phyloP scores from a whole-genome alignment of 2,888 invertebrate genomes.

The Spialia ferax region DNA sequence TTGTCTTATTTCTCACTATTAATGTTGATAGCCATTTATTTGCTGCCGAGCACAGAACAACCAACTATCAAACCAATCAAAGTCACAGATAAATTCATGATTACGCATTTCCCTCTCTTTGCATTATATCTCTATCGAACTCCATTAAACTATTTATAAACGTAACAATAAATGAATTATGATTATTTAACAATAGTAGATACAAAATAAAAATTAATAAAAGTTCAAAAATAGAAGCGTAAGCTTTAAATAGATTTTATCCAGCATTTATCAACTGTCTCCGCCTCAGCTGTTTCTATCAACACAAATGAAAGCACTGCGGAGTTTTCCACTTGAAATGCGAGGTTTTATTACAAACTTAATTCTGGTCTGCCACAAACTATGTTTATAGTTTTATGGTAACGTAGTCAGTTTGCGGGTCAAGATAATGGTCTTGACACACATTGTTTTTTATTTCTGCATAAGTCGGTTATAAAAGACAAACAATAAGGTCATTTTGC shows the following conservation, averaged over 20 bases:
- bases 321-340: constrained; percentile 33
- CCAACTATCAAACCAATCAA: too few relatives aligned
- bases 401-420: constrained; percentile 9
- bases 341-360: constrained; percentile 28
- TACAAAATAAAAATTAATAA: neutral
- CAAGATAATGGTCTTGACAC: constrained; percentile 20
- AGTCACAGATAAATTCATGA: too few relatives aligned
- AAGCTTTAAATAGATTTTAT: constrained; percentile 20
- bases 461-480: constrained; percentile 12
- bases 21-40: too few relatives aligned
- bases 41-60: too few relatives aligned
- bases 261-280: constrained; percentile 34
- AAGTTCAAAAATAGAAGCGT: neutral
- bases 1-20: too few relatives aligned
- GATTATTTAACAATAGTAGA: neutral
- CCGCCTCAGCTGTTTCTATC: constrained; percentile 21
- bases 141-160: too few relatives aligned
- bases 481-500: constrained; percentile 2
- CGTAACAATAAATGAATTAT: too few relatives aligned
- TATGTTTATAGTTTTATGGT: constrained; percentile 18
- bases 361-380: constrained; percentile 12
- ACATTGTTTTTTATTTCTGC: constrained; percentile 10
- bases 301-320: constrained; percentile 32
- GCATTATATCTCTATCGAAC: too few relatives aligned
- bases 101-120: too few relatives aligned